Percentiles rank a stretch among this genome's conserved stretches.
Evolutionary conservation across 2,113 vertebrate species (phyloP).

Genomic region (Ptychochromis oligacanthus): DNA sequence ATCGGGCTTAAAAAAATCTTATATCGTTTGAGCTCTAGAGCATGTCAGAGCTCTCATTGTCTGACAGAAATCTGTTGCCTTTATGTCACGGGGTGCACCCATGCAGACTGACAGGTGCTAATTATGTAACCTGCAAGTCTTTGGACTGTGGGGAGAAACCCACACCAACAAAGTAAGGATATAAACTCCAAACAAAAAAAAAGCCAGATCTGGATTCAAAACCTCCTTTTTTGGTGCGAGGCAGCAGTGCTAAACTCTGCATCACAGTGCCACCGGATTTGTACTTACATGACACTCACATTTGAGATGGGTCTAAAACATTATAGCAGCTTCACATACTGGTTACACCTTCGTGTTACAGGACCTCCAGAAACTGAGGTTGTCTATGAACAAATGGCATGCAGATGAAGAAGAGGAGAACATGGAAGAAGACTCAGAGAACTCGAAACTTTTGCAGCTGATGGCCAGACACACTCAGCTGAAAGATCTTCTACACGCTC

Average conservation of each 20-base stretch:
- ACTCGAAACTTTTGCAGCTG: constrained; percentile 54
- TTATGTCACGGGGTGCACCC: too few species aligned
- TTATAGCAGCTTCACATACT: not conserved
- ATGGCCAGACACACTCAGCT: constrained; percentile 71
- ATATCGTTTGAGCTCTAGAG: too few species aligned
- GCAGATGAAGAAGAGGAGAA: constrained; percentile 38
- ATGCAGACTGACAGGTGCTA: too few species aligned
- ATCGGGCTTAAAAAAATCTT: too few species aligned
- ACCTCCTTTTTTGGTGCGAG: not conserved
- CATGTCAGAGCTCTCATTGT: too few species aligned
- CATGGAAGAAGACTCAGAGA: constrained; percentile 37
- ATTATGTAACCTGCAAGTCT: too few species aligned
- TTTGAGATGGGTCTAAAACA: not conserved
- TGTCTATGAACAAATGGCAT: constrained; percentile 11
- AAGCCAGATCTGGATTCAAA: not conserved
- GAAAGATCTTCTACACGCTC: constrained; percentile 71
- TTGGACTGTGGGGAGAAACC: not conserved
- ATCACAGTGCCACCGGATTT: not conserved
- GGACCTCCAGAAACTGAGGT: constrained; percentile 53
- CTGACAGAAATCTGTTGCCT: too few species aligned
- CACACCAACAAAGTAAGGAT: not conserved
- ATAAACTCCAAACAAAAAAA: not conserved
- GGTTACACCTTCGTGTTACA: constrained; percentile 6
- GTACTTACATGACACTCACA: not conserved
- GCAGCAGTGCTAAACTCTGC: not conserved